Evolutionary conservation across 2,113 vertebrate genomes (phyloP), one percentile per base, ranked within the genome.

Genomic region (Perca flavescens): DNA sequence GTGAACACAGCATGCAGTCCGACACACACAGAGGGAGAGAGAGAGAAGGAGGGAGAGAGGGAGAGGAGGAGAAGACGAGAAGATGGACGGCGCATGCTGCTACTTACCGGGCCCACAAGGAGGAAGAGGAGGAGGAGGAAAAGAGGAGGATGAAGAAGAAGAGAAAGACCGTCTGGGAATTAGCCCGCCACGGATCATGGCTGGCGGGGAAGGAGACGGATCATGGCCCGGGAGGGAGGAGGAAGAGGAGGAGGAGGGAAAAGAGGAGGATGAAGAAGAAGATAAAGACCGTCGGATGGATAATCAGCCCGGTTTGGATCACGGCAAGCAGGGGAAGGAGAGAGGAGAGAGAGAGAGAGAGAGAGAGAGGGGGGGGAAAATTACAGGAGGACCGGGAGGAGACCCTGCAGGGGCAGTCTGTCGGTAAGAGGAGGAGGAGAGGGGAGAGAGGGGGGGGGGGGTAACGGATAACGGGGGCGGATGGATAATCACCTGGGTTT

Each of bases 121-220:
- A 91, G 68, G 86, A 80, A 84, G 80, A 79, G 68, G 58, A 67
- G 50, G 80, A 77, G 76, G 80, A 77, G 76, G 61, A 74, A 74
- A 56, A 43, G 88, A 83, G 16, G 88, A 74, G 31, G 31, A 34
- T 25, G 87, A 58, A 74, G 83, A 63, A 11, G 77, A 71, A 75
- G 84, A 71, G 86, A 83, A 75, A 91, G 89, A 92, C 87, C 91
- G 91, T 91, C 89, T 93, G 93, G 93, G 93, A 93, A 94, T 93
- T 93, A 93, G 84, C 88, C 92, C 88, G 91, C 93, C 93, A 92
- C 90, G 91, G 93, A 94, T 91, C 92, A 93, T 92, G 93, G 90
- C 93, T 94, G 91, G 90, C 92, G 87, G 89, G 89, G 84, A 88
- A 88, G 89, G 90, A 91, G 88, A 89, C 77, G 74, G 80, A n/a